These are phyloP conservation scores for Plectus sambesii DNA, from an alignment of 1,140 invertebrate species.

Conservation along the genomic window DNA sequence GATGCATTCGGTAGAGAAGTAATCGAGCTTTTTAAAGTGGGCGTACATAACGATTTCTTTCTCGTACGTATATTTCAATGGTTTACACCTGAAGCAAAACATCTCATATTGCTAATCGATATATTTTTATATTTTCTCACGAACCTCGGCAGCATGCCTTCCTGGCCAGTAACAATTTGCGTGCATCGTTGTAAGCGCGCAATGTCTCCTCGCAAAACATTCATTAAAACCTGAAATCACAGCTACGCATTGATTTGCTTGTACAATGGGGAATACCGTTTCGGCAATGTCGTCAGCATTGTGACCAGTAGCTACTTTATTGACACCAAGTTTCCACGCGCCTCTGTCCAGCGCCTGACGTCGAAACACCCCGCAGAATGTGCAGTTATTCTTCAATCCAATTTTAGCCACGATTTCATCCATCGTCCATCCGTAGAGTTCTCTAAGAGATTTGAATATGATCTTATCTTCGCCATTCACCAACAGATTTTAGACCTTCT, in stretches of 20 bases:
- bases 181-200: conserved; percentile 81
- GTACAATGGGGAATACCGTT: too few species aligned
- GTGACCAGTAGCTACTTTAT: conserved; percentile 86
- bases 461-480: neutral
- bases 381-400: conserved; percentile 91
- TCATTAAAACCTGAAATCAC: conserved; percentile 47
- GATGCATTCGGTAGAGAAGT: conserved; percentile 97
- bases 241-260: conserved; percentile 5
- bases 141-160: neutral
- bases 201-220: conserved; percentile 79
- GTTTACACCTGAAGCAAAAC: too few species aligned
- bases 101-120: too few species aligned
- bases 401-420: conserved; percentile 90
- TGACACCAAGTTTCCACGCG: conserved; percentile 61
- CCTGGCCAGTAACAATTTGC: neutral
- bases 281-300: conserved; percentile 99
- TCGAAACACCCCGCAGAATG: conserved; percentile 47
- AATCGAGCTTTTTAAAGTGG: conserved; percentile 79
- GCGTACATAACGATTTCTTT: conserved; percentile 97
- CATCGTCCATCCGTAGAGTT: conserved; percentile 99
- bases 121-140: too few species aligned
- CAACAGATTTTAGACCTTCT: neutral
- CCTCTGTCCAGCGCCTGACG: conserved; percentile 64
- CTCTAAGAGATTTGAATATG: conserved; percentile 47
- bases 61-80: conserved; percentile 96